Percentiles rank a stretch among this genome's conserved stretches.
These are phyloP conservation scores for Epizoanthus stellaris DNA, from an alignment of 92 coral and sea anemone genomes.

Conservation along the genomic window DNA sequence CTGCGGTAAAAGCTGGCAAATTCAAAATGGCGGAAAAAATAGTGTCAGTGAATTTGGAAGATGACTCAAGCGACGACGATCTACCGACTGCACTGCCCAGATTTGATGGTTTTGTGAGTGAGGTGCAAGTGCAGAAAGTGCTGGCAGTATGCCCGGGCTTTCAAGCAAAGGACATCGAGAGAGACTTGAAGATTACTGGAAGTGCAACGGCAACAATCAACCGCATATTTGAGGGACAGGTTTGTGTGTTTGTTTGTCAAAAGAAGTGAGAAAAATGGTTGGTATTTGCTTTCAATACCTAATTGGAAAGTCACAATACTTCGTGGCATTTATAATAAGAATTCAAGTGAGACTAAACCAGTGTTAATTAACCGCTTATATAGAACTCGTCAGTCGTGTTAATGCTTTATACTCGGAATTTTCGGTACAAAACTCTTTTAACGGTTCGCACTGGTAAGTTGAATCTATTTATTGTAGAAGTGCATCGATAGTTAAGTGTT, in stretches of 20 bases:
- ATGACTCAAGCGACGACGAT: slow-evolving; percentile 27
- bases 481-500: no score
- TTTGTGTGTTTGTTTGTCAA: slow-evolving; percentile 22
- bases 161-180: slow-evolving; percentile 63
- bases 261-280: no score
- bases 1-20: slow-evolving; percentile 25
- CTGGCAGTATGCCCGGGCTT: slow-evolving; percentile 78
- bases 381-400: no score
- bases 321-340: no score
- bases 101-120: background rate
- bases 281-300: no score
- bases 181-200: slow-evolving; percentile 76
- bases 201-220: slow-evolving; percentile 77
- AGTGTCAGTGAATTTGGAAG: background rate
- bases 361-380: no score
- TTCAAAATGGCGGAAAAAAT: slow-evolving; percentile 42
- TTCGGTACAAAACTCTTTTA: no score
- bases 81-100: background rate
- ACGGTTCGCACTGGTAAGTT: no score
- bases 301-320: no score
- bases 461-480: no score
- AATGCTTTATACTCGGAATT: no score
- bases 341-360: no score
- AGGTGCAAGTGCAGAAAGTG: slow-evolving; percentile 52
- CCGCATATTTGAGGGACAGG: slow-evolving; percentile 93